Evolutionary conservation across 2,888 invertebrate genomes (phyloP).

Genomic region (Craniophora ligustri): DNA sequence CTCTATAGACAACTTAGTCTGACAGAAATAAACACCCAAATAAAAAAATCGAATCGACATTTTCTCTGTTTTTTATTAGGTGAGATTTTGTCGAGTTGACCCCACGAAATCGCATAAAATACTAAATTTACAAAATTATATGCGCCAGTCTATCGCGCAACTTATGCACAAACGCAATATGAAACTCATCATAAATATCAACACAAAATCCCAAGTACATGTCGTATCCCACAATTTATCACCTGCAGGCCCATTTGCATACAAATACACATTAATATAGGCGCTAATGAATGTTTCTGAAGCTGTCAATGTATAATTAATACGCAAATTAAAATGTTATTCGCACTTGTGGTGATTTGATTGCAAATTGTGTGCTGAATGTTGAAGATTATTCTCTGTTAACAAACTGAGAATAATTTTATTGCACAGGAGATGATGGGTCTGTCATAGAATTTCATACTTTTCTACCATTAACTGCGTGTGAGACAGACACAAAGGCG

Average conservation of each 20-base stretch:
- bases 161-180: background rate
- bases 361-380: slow-evolving; percentile 14
- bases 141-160: background rate
- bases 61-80: too few relatives aligned
- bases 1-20: too few relatives aligned
- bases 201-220: slow-evolving; percentile 14
- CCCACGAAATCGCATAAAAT: too few relatives aligned
- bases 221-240: slow-evolving; percentile 31
- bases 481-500: too few relatives aligned
- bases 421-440: too few relatives aligned
- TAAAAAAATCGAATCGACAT: too few relatives aligned
- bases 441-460: too few relatives aligned
- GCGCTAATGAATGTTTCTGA: slow-evolving; percentile 32
- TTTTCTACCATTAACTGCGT: too few relatives aligned
- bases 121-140: background rate
- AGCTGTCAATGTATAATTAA: slow-evolving; percentile 43
- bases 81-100: too few relatives aligned
- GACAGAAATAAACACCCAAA: too few relatives aligned
- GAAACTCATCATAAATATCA: slow-evolving; percentile 1
- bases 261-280: slow-evolving; percentile 40
- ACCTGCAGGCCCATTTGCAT: slow-evolving; percentile 33
- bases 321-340: slow-evolving; percentile 30
- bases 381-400: too few relatives aligned
- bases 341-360: slow-evolving; percentile 21
- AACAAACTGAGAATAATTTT: too few relatives aligned